Evolutionary conservation across 2,113 vertebrate genomes (phyloP).

Genomic region (Bubo bubo): DNA sequence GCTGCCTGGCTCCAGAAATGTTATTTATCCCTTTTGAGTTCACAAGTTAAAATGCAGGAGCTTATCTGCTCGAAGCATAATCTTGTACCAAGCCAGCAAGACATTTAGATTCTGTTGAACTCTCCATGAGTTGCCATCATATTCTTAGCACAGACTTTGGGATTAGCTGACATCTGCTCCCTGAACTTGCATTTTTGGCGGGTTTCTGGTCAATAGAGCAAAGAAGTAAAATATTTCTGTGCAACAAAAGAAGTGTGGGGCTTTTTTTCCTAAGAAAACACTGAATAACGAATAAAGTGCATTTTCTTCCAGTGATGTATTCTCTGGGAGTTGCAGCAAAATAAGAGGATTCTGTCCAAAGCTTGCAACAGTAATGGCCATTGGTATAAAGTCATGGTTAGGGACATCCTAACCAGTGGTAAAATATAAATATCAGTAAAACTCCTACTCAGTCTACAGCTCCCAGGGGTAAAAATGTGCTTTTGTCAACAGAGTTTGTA

Average conservation of each 20-base stretch:
- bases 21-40: constrained; percentile 51
- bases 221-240: constrained; percentile 1
- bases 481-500: not conserved
- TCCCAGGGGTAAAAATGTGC: not conserved
- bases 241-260: not conserved
- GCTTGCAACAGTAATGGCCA: not conserved
- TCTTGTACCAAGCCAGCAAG: constrained; percentile 35
- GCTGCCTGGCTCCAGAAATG: constrained; percentile 29
- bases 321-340: not conserved
- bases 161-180: constrained; percentile 51
- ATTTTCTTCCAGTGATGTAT: not conserved
- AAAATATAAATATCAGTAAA: not conserved
- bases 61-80: constrained; percentile 37
- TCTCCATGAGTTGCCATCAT: not conserved
- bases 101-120: constrained; percentile 37
- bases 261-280: not conserved
- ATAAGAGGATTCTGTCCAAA: not conserved
- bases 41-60: constrained; percentile 35
- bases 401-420: not conserved
- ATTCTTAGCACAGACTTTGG: constrained; percentile 33
- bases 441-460: not conserved
- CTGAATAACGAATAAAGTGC: not conserved
- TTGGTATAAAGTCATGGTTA: not conserved
- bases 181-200: not conserved
- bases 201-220: not conserved